Percentiles rank a stretch among this genome's conserved stretches.
These are phyloP conservation scores for Sarcophaga bullata DNA, from an alignment of 1,140 invertebrate genomes.

Conservation along the genomic window DNA sequence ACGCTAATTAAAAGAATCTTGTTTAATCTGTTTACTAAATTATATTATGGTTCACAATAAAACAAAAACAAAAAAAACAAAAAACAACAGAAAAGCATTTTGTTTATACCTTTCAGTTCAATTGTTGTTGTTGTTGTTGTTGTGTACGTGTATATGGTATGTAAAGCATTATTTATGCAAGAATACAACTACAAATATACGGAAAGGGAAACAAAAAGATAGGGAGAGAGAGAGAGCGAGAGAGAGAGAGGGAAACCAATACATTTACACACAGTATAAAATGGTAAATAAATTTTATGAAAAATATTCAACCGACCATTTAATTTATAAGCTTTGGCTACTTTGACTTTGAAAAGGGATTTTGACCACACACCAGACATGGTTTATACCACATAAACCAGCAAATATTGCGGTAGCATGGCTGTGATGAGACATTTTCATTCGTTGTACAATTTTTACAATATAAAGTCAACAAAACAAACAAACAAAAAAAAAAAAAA, in stretches of 20 bases:
- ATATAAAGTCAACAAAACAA: not conserved
- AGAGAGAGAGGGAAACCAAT: too few relatives aligned
- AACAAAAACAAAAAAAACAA: not conserved
- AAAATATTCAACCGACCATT: constrained; percentile 17
- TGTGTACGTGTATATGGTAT: too few relatives aligned
- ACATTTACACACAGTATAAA: not conserved
- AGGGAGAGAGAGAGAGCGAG: not conserved
- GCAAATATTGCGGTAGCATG: not conserved
- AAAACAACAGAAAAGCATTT: not conserved
- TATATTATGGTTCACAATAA: not conserved
- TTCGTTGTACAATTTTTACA: not conserved
- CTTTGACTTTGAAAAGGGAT: constrained; percentile 24
- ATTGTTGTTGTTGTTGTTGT: too few relatives aligned
- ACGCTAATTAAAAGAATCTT: not conserved
- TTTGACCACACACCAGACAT: constrained; percentile 19
- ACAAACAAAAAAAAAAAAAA: not conserved
- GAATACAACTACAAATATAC: not conserved
- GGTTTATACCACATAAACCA: not conserved
- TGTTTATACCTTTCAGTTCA: not conserved
- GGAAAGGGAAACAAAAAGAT: not conserved
- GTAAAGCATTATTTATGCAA: not conserved
- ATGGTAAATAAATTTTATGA: constrained; percentile 9
- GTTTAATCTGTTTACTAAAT: not conserved
- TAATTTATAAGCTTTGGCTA: constrained; percentile 19
- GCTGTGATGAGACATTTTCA: constrained; percentile 3